These are phyloP conservation scores for Solenopsis invicta DNA, from an alignment of 1,140 invertebrate species.

Conservation along the genomic window DNA sequence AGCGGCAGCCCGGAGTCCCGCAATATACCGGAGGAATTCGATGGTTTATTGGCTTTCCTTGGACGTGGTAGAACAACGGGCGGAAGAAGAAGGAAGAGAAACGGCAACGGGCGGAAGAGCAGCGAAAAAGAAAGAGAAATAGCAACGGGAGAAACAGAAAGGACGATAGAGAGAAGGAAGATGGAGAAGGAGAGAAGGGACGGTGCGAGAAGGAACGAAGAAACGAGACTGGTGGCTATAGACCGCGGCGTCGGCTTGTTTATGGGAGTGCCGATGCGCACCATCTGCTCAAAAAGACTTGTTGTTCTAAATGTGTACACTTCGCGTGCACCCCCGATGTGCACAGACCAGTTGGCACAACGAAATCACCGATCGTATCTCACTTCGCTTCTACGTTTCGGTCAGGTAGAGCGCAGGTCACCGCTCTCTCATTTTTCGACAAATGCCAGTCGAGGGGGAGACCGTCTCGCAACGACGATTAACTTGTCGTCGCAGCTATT, in stretches of 20 bases:
- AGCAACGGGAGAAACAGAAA: constrained; percentile 58
- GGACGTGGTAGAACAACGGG: constrained; percentile 84
- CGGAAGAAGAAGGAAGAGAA: constrained; percentile 69
- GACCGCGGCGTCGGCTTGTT: constrained; percentile 82
- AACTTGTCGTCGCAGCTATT: constrained; percentile 31
- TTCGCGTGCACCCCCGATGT: constrained; percentile 61
- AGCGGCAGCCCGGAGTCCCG: constrained; percentile 76
- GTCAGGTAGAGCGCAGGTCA: constrained; percentile 16
- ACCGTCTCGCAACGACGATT: constrained; percentile 9
- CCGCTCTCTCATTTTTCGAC: constrained; percentile 30
- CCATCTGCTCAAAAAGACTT: constrained; percentile 84
- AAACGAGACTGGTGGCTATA: constrained; percentile 74
- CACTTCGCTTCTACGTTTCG: constrained; percentile 2
- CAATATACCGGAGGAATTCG: constrained; percentile 85
- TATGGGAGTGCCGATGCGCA: constrained; percentile 82
- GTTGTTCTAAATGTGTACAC: constrained; percentile 83
- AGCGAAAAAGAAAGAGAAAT: constrained; percentile 64
- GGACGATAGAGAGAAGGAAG: constrained; percentile 25
- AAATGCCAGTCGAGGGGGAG: neutral
- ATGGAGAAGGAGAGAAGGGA: constrained; percentile 4
- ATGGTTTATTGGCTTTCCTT: constrained; percentile 86
- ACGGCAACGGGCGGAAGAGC: constrained; percentile 64
- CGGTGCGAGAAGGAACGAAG: constrained; percentile 57
- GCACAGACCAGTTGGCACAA: constrained; percentile 74
- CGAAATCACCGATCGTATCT: constrained; percentile 61